A percentile compares a stretch with the other conserved stretches of the same genome.
Conservation (phyloP, 2,888 invertebrate species). For the Eupithecia vulgata region DNA sequence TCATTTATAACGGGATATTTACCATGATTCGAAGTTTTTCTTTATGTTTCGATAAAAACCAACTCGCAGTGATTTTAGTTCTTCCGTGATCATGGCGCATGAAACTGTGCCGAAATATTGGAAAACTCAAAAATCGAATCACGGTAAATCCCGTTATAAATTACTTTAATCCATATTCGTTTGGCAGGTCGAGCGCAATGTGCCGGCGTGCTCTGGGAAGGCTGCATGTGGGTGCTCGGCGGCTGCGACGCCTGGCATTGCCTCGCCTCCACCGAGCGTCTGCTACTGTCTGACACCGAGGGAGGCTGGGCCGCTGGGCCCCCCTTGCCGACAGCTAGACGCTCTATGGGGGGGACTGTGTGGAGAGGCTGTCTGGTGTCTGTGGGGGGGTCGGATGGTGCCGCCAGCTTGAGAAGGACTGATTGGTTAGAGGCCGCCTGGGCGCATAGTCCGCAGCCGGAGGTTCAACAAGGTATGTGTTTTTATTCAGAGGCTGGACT, state of each 20-base stretch:
- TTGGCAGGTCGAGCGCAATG: constrained; percentile 89
- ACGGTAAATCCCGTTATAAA: too few relatives aligned
- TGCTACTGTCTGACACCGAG: constrained; percentile 65
- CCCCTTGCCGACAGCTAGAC: constrained; percentile 87
- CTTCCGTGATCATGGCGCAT: too few relatives aligned
- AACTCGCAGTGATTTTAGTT: too few relatives aligned
- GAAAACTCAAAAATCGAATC: too few relatives aligned
- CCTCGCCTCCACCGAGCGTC: constrained; percentile 76
- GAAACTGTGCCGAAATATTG: too few relatives aligned
- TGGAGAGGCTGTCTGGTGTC: constrained; percentile 86
- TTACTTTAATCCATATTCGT: background rate
- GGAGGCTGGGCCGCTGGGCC: constrained; percentile 85
- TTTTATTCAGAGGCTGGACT: background rate
- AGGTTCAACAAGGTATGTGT: background rate
- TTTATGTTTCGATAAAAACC: too few relatives aligned
- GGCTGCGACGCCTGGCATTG: constrained; percentile 96
- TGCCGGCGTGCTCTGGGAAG: constrained; percentile 87
- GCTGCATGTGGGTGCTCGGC: constrained; percentile 90
- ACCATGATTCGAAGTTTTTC: too few relatives aligned
- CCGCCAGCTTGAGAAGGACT: constrained; percentile 88
- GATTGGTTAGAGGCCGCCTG: constrained; percentile 83
- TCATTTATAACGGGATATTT: too few relatives aligned
- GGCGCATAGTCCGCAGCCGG: constrained; percentile 1
- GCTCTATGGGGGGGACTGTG: constrained; percentile 89
- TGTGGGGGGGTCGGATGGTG: constrained; percentile 89